Conservation (phyloP, 2,888 invertebrate genomes). For the Latrodectus hesperus region DNA sequence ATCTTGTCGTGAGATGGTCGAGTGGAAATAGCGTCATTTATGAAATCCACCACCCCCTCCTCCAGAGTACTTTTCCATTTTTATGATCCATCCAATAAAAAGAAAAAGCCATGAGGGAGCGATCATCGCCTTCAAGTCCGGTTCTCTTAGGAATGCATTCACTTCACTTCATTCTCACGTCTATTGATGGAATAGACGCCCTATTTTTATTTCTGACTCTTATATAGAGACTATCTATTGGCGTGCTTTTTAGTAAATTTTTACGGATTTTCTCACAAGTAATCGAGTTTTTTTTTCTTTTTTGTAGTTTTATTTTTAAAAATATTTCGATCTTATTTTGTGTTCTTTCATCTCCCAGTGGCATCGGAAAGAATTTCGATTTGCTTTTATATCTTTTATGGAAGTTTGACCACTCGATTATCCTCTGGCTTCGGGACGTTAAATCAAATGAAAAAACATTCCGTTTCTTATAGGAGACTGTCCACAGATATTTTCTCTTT, state of each 20-base stretch:
- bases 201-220: conserved; percentile 9
- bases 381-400: not conserved
- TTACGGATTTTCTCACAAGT: too few species aligned
- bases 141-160: conserved; percentile 53
- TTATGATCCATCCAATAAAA: conserved; percentile 55
- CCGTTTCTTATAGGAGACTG: too few species aligned
- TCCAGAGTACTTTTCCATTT: conserved; percentile 13
- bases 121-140: conserved; percentile 60
- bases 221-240: not conserved
- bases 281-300: not conserved
- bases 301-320: not conserved
- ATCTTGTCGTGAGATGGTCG: conserved; percentile 51
- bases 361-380: not conserved
- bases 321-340: not conserved
- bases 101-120: conserved; percentile 40
- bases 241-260: too few species aligned
- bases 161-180: conserved; percentile 55
- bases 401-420: too few species aligned
- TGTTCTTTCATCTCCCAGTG: not conserved
- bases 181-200: conserved; percentile 25
- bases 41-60: conserved; percentile 7
- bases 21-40: conserved; percentile 53
- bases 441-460: too few species aligned
- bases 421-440: too few species aligned
- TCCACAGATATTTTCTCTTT: too few species aligned